phyloP scores from a whole-genome alignment of 1,140 invertebrate genomes.

The Cydia pomonella region DNA sequence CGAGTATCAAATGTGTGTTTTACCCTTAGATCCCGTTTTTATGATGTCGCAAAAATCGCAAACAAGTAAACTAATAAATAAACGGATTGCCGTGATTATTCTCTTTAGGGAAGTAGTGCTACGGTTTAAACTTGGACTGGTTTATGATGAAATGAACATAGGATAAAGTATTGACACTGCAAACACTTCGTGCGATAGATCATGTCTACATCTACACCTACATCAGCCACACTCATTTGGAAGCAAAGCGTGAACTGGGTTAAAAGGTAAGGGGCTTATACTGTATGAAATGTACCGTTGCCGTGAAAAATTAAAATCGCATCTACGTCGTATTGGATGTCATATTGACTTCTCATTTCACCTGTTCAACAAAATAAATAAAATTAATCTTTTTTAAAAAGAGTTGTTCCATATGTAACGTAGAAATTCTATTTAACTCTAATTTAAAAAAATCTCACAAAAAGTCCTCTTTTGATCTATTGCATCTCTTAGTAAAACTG shows the following conservation, averaged over 20 bases:
- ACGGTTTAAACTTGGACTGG: not conserved
- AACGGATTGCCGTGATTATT: not conserved
- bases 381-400: no score
- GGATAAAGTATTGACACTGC: not conserved
- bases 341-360: no score
- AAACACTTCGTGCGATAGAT: not conserved
- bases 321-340: no score
- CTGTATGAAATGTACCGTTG: no score
- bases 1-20: no score
- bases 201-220: not conserved
- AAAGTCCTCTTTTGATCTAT: no score
- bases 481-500: no score
- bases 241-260: not conserved
- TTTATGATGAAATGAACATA: not conserved
- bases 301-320: no score
- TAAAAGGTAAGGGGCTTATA: not conserved
- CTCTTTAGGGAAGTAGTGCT: not conserved
- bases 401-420: no score
- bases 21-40: not conserved
- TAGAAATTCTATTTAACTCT: no score
- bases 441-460: no score
- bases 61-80: not conserved
- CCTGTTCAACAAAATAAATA: no score
- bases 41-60: not conserved
- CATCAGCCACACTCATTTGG: not conserved